Base-by-base conservation (phyloP, 2,888 invertebrate genomes). In the Apocheima hispidaria region DNA sequence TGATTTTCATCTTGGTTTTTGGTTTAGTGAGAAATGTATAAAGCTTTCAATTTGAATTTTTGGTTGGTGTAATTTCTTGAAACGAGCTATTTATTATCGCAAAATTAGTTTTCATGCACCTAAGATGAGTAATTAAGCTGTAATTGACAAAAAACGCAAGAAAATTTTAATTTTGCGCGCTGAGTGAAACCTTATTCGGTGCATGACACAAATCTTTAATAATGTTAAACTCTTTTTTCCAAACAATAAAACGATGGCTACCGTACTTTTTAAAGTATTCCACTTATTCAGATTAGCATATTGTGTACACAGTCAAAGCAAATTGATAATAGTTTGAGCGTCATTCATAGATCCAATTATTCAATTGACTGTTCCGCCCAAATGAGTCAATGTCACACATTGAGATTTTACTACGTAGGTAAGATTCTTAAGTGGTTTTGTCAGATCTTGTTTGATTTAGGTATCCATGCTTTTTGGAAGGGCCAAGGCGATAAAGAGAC, bases 391-490 rank as follows among this genome's bases (percentile, higher is more conserved):
- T 83, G 82, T 80, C 52, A 64, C 52, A 41, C 44, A 56, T 40
- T 36, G 35, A 30, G 20, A 33, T 33, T 18, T 3, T 21, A 14
- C 9, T 14, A 20, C 28, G 46, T 28, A 30, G 12, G 28, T 18
- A 28, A 44, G 9, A 16, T 43, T 43, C 10, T 35, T 35, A 9
- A 12, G 4, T 5, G 10, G 28, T 46, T 46, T 18, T 18, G 12
- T 16, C 20, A 12, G 5, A 23, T 5, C 14, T 18, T 65, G 46
- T 60, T n/a, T 10, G 10, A 28, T 65, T 40, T 57, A 89, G 92
- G 88, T 64, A 87, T 91, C 54, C 93, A 93, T 65, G 90, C 93
- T 1, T 94, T 94, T 77, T 94, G 94, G 94, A 94, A 94, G 75
- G 93, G 93, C 2, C 93, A 94, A 79, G 94, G 93, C 12, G 92